phyloP scores from a whole-genome alignment of 2,888 invertebrate species.

The Mimachlamys varia region DNA sequence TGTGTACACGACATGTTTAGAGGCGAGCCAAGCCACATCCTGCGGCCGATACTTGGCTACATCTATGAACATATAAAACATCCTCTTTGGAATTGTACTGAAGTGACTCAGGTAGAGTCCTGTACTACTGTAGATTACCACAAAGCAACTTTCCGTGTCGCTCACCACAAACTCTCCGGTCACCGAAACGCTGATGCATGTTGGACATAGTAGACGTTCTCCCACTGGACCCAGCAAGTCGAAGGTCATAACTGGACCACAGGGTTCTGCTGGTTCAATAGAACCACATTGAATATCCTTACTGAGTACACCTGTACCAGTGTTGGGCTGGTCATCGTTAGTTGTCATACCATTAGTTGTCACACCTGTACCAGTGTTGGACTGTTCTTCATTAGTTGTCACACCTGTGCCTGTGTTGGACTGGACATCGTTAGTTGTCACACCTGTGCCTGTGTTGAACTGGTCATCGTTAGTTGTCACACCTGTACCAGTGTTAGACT shows the following conservation, averaged over 20 bases:
- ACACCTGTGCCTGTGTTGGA: background rate
- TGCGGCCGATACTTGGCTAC: conserved; percentile 49
- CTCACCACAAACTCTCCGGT: conserved; percentile 49
- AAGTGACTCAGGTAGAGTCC: conserved; percentile 53
- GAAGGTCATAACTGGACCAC: conserved; percentile 11
- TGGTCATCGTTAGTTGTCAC: background rate
- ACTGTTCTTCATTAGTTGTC: background rate
- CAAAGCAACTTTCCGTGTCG: conserved; percentile 51
- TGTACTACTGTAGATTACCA: conserved; percentile 49
- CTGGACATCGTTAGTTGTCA: background rate
- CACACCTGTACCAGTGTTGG: background rate
- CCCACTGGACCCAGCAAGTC: conserved; percentile 51
- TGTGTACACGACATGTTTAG: conserved; percentile 49
- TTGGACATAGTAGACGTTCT: conserved; percentile 48
- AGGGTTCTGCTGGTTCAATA: background rate
- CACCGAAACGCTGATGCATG: conserved; percentile 46
- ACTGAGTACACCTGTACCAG: background rate
- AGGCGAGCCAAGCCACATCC: conserved; percentile 52
- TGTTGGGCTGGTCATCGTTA: background rate
- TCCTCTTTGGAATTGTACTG: conserved; percentile 51
- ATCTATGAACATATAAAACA: conserved; percentile 47
- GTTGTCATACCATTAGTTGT: background rate
- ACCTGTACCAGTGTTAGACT: background rate
- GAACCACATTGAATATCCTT: background rate
- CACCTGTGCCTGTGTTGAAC: background rate